Evolutionary conservation across 2,797 vertebrate species (phyloP).

Genomic region (Protosalanx chinensis): DNA sequence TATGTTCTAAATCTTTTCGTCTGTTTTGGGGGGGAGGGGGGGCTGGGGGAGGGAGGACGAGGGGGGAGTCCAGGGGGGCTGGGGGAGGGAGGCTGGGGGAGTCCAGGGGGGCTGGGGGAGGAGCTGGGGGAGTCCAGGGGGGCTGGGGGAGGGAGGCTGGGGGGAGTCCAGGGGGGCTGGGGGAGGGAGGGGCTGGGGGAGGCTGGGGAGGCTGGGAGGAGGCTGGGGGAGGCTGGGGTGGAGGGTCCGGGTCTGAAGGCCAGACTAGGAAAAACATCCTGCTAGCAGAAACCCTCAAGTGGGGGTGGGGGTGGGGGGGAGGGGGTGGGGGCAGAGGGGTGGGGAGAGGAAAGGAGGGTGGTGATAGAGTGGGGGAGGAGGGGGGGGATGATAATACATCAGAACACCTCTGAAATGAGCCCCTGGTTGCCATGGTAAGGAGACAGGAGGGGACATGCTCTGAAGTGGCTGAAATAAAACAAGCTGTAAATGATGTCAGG

Average conservation of each 20-base stretch:
- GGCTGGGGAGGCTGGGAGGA: too few species aligned
- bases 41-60: too few species aligned
- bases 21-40: background rate
- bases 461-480: conserved; percentile 91
- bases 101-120: too few species aligned
- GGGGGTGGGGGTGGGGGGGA: too few species aligned
- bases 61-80: too few species aligned
- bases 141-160: too few species aligned
- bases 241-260: too few species aligned
- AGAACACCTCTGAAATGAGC: conserved; percentile 99
- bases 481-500: conserved; percentile 94
- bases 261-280: background rate
- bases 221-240: too few species aligned
- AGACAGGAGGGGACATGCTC: conserved; percentile 88
- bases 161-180: too few species aligned
- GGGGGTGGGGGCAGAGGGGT: conserved; percentile 79
- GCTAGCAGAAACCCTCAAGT: background rate
- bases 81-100: too few species aligned
- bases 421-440: conserved; percentile 96
- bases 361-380: conserved; percentile 65
- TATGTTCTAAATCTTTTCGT: conserved; percentile 10
- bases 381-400: conserved; percentile 94
- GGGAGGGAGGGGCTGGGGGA: too few species aligned
- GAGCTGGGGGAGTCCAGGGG: too few species aligned
- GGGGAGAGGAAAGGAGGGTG: conserved; percentile 70